Evolutionary conservation across 2,113 vertebrate species (phyloP).

Genomic region (Pangasianodon gigas): DNA sequence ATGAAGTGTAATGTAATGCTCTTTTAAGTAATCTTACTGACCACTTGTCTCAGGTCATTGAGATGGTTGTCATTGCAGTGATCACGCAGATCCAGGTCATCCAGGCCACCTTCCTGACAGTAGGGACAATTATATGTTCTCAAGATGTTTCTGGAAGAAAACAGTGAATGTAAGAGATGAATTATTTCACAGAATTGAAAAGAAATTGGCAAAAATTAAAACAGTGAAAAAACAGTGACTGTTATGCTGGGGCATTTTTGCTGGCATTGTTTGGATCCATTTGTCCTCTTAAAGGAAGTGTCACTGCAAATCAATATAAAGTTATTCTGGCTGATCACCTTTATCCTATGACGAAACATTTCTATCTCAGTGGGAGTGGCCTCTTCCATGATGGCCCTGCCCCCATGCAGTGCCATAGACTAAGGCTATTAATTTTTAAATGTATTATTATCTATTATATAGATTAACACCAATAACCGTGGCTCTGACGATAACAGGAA

Average conservation of each 20-base stretch:
- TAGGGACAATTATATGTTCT: constrained; percentile 72
- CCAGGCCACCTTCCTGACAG: constrained; percentile 79
- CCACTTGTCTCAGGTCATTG: constrained; percentile 76
- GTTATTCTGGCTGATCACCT: neutral
- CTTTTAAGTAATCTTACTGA: constrained; percentile 56
- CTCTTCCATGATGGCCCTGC: neutral
- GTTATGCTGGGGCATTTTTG: neutral
- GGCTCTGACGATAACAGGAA: too few relatives aligned
- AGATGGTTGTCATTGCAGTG: constrained; percentile 80
- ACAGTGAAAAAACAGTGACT: neutral
- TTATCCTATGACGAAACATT: neutral
- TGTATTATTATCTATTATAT: neutral
- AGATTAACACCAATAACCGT: too few relatives aligned
- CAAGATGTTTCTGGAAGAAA: neutral
- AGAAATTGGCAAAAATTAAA: neutral
- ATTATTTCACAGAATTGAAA: neutral
- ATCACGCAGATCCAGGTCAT: constrained; percentile 76
- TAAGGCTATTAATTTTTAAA: neutral
- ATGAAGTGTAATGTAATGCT: neutral
- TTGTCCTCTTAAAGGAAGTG: neutral
- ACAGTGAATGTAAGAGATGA: neutral
- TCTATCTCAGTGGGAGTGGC: neutral
- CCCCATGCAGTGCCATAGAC: neutral
- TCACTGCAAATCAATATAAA: neutral
- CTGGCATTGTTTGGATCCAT: neutral